A percentile compares a stretch with the other conserved stretches of the same genome.
These are phyloP conservation scores for Todus mexicanus DNA, from an alignment of 2,797 vertebrate genomes.

Conservation along the genomic window DNA sequence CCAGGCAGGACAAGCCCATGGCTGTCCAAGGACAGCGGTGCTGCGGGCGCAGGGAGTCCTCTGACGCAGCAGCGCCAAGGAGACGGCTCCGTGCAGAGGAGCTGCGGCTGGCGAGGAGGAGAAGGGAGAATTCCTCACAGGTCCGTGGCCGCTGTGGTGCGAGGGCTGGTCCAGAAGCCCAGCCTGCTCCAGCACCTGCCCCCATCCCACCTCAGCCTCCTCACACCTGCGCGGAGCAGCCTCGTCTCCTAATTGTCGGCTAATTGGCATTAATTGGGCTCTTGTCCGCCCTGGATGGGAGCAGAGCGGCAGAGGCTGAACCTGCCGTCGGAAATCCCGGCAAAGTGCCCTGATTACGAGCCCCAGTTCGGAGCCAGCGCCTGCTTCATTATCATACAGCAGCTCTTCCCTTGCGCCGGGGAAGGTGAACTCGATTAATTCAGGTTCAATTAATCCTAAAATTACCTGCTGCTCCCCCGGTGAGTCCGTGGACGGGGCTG, in stretches of 20 bases:
- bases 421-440: constrained; percentile 59
- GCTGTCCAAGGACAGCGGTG: background rate
- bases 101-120: background rate
- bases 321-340: background rate
- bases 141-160: fast-evolving
- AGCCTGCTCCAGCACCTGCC: background rate
- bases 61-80: background rate
- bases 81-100: fast-evolving
- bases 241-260: background rate
- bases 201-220: background rate
- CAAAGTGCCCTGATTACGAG: constrained; percentile 47
- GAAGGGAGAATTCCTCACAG: background rate
- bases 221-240: background rate
- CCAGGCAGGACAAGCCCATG: background rate
- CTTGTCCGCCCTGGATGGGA: background rate
- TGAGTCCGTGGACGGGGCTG: background rate
- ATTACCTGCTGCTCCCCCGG: background rate
- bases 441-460: constrained; percentile 45
- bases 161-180: background rate
- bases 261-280: constrained; percentile 37
- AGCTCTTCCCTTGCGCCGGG: background rate
- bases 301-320: background rate
- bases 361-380: constrained; percentile 44
- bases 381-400: background rate
- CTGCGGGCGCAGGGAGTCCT: background rate